A percentile compares a stretch with the other conserved stretches of the same genome.
Evolutionary conservation across 1,140 invertebrate genomes (phyloP).

Genomic region (Zelostemma sp.): DNA sequence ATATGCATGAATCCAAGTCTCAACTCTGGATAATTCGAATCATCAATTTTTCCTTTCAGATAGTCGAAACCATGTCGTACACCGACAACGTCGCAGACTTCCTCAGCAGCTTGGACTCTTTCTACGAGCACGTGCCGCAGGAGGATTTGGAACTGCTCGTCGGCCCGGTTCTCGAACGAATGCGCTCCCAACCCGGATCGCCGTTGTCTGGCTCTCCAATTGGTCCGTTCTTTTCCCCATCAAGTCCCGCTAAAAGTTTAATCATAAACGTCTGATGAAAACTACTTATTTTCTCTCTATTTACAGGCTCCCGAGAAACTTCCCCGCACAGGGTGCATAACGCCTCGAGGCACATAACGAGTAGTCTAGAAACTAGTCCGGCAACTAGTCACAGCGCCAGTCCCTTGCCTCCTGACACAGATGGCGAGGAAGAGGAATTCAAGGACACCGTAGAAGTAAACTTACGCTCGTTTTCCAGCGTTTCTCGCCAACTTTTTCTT

Average conservation of each 20-base stretch:
- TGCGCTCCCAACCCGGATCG: slow-evolving; percentile 77
- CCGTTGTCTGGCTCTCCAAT: slow-evolving; percentile 72
- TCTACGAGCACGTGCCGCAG: slow-evolving; percentile 71
- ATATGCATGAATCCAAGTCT: no score
- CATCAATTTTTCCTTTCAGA: no score
- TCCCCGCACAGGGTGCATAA: slow-evolving; percentile 72
- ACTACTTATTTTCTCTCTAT: not conserved
- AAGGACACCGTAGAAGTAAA: slow-evolving; percentile 81
- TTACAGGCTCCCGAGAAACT: slow-evolving; percentile 72
- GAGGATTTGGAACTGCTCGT: slow-evolving; percentile 81
- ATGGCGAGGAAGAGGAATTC: slow-evolving; percentile 79
- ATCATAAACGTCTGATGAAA: no score
- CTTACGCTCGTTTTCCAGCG: slow-evolving; percentile 18
- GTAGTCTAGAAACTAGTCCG: slow-evolving; percentile 67
- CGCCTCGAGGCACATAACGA: slow-evolving; percentile 63
- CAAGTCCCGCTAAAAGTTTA: no score
- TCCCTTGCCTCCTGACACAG: slow-evolving; percentile 75
- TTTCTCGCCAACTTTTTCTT: slow-evolving; percentile 11
- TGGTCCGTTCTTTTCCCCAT: slow-evolving; percentile 42
- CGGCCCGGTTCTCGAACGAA: slow-evolving; percentile 78
- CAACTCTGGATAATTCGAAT: no score
- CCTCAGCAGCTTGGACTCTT: slow-evolving; percentile 74
- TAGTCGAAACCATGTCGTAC: slow-evolving; percentile 88
- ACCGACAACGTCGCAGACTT: slow-evolving; percentile 85
- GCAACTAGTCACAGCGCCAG: slow-evolving; percentile 70